Percentiles rank a stretch among this genome's conserved stretches.
These are phyloP conservation scores for Bambusicola thoracicus DNA, from an alignment of 2,113 vertebrate species.

Conservation along the genomic window DNA sequence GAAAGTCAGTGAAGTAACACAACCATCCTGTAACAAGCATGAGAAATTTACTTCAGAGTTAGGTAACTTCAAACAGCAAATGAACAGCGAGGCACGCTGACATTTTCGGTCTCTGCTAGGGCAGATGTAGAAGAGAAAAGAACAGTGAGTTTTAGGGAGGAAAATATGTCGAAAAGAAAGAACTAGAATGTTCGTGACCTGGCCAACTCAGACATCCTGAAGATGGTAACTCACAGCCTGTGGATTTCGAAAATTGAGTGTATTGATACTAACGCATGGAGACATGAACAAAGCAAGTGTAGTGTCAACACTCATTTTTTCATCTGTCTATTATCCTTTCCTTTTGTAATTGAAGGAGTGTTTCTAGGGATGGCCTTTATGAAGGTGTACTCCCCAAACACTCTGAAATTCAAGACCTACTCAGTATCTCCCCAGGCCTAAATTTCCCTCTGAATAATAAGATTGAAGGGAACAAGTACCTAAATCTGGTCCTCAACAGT, in stretches of 20 bases:
- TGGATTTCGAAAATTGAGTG: fast-evolving
- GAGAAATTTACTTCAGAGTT: neutral
- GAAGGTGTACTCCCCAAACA: neutral
- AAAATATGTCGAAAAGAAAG: neutral
- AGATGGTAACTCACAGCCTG: neutral
- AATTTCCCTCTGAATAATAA: neutral
- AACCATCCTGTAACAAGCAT: fast-evolving
- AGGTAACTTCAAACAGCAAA: neutral
- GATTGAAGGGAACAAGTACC: neutral
- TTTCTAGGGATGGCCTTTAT: neutral
- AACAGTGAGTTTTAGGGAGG: neutral
- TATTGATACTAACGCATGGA: fast-evolving
- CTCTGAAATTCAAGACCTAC: neutral
- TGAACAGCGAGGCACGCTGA: neutral
- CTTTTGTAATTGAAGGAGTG: neutral
- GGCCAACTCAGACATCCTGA: too few species aligned
- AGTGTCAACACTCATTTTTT: fast-evolving
- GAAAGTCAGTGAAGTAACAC: neutral
- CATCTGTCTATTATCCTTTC: neutral
- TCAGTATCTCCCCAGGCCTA: neutral
- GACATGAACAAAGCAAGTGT: fast-evolving
- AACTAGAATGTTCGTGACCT: neutral
- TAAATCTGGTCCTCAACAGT: neutral
- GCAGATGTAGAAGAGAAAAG: neutral
- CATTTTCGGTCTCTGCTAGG: neutral